Evolutionary conservation across 2,888 invertebrate species (phyloP).

Genomic region (Cryptocephalus moraei): DNA sequence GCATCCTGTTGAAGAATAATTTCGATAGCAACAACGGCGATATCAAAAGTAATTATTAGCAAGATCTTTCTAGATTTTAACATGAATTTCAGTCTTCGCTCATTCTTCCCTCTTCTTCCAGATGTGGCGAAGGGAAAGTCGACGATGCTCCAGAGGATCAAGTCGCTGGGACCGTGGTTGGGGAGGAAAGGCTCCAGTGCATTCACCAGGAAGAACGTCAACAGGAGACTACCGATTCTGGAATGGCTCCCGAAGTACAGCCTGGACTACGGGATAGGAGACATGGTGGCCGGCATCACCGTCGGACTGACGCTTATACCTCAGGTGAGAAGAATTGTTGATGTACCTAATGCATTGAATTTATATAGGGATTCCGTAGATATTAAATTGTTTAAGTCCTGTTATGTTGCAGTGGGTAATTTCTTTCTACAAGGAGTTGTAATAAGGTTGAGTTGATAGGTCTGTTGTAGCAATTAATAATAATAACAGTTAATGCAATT

Average conservation of each 20-base stretch:
- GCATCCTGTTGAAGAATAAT: too few relatives aligned
- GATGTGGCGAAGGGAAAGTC: neutral
- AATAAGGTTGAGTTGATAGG: too few relatives aligned
- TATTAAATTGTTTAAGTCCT: too few relatives aligned
- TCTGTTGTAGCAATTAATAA: too few relatives aligned
- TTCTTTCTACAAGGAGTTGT: too few relatives aligned
- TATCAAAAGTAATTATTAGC: too few relatives aligned
- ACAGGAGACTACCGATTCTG: constrained; percentile 63
- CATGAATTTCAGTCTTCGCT: too few relatives aligned
- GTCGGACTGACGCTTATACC: constrained; percentile 91
- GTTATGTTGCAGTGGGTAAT: too few relatives aligned
- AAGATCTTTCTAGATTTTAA: too few relatives aligned
- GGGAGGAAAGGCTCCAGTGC: constrained; percentile 38
- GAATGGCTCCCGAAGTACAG: constrained; percentile 72
- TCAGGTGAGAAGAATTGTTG: constrained; percentile 39
- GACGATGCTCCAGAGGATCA: constrained; percentile 14
- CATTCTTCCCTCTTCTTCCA: too few relatives aligned
- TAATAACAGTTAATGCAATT: too few relatives aligned
- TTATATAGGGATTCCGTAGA: neutral
- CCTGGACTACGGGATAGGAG: constrained; percentile 68
- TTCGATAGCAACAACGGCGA: too few relatives aligned
- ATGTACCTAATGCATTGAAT: neutral
- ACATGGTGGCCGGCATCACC: constrained; percentile 74
- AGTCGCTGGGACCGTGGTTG: constrained; percentile 32
- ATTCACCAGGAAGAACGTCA: constrained; percentile 61